phyloP scores from a whole-genome alignment of 1,140 invertebrate species.

The Philotrypesis tridentata region DNA sequence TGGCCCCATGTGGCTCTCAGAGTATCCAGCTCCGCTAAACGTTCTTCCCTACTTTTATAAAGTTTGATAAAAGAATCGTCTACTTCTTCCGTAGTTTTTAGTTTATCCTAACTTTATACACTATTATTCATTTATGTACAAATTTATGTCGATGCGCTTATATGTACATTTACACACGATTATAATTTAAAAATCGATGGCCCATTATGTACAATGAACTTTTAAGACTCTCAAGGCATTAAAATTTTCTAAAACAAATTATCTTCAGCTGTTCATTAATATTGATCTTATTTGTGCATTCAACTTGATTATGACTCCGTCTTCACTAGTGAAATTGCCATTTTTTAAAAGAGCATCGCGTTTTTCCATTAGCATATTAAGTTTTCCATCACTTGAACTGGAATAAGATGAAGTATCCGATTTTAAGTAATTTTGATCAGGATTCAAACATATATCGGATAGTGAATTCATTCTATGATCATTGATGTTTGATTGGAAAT shows the following conservation, averaged over 20 bases:
- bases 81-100: background rate
- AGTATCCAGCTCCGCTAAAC: conserved; percentile 80
- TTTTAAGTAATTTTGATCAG: conserved; percentile 49
- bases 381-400: conserved; percentile 58
- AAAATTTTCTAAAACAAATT: background rate
- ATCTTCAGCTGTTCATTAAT: conserved; percentile 50
- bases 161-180: conserved; percentile 6
- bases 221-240: background rate
- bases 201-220: conserved; percentile 31
- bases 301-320: conserved; percentile 64
- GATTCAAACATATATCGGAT: conserved; percentile 49
- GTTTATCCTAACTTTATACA: background rate
- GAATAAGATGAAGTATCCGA: conserved; percentile 46
- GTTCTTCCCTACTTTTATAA: conserved; percentile 79
- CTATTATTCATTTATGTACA: conserved; percentile 9
- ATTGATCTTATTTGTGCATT: conserved; percentile 65
- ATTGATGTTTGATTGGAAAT: conserved; percentile 39
- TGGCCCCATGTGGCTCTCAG: conserved; percentile 79
- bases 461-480: conserved; percentile 52
- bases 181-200: conserved; percentile 19
- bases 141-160: background rate
- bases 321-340: conserved; percentile 69
- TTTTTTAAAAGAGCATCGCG: conserved; percentile 65
- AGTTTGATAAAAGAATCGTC: conserved; percentile 24
- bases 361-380: conserved; percentile 62